Evolutionary conservation across 2,888 invertebrate species (phyloP).

Genomic region (Drosophila anceps): DNA sequence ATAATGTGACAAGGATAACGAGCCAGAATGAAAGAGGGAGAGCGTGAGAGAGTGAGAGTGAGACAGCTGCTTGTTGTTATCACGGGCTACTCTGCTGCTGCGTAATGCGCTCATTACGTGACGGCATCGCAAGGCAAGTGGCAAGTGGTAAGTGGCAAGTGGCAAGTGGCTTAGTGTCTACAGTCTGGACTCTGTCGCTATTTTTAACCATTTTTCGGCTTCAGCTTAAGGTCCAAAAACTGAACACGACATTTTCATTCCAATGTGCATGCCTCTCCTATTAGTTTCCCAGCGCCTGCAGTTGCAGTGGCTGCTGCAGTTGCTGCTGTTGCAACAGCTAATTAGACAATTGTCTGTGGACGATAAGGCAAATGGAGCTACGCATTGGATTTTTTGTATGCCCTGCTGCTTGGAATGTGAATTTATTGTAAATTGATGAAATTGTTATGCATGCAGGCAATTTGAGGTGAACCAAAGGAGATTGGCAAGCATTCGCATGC

Average conservation of each 20-base stretch:
- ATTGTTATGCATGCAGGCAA: constrained; percentile 45
- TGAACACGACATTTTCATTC: constrained; percentile 71
- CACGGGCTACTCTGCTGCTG: constrained; percentile 46
- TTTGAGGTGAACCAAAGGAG: constrained; percentile 12
- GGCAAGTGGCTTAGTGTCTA: constrained; percentile 50
- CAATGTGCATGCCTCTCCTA: constrained; percentile 67
- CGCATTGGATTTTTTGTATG: constrained; percentile 23
- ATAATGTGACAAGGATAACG: constrained; percentile 82
- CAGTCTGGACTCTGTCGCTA: constrained; percentile 8
- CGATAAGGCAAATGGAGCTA: constrained; percentile 58
- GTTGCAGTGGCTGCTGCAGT: constrained; percentile 11
- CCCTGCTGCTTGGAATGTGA: constrained; percentile 27
- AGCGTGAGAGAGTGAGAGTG: background rate
- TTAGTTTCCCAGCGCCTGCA: constrained; percentile 39
- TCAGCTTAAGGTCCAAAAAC: constrained; percentile 34
- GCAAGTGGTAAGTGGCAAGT: constrained; percentile 48
- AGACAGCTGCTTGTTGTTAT: constrained; percentile 64
- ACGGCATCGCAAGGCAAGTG: constrained; percentile 64
- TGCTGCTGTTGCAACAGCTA: constrained; percentile 48
- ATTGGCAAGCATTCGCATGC: constrained; percentile 2
- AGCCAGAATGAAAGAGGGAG: constrained; percentile 31
- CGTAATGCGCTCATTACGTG: constrained; percentile 81
- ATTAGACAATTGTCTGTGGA: constrained; percentile 65
- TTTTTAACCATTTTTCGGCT: constrained; percentile 48
- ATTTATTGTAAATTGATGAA: constrained; percentile 60